Base-by-base conservation (phyloP, 2,888 invertebrate genomes). In the Laspeyria flexula region DNA sequence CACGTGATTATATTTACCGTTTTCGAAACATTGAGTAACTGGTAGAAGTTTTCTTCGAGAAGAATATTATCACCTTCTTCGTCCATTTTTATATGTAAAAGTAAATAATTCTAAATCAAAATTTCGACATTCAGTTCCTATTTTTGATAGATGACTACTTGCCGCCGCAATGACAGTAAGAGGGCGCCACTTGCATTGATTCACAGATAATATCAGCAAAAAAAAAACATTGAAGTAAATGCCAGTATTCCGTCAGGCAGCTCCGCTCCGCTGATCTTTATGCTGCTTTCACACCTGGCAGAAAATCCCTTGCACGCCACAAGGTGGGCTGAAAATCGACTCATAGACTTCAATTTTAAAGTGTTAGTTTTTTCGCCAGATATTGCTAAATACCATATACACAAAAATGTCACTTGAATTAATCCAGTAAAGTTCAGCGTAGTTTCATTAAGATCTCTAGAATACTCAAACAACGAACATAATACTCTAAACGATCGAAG, bases 31-130 rank as follows among this genome's bases (percentile, higher is more conserved):
- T 98, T 98, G 44, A 98, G 92, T 85, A 97, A 96, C 55, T 97
- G 95, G 84, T 98, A 98, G 87, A 96, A 97, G 89, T 98, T 97
- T 76, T 97, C 97, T 87, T 96, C 96, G 51, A 94, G 85, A 54
- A 94, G 82, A 82, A 93, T 93, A 73, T 94, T 95, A 65, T 96
- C 96, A 38, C 94, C 94, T 76, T 96, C 95, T 75, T 93, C 93
- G 79, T 95, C 95, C 95, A 96, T 95, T 79, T 74, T 75, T 46
- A 47, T 56, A 43, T 47, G 44, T 54, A 61, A 57, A 70, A 1
- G 51, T 34, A 65, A 52, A 62, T 58, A 65, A 55, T 56, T 81
- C 65, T 55, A 34, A 55, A 46, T 51, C 40, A 58, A 61, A 65
- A 65, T 58, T 55, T 44, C 54, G 63, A 70, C 72, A 66, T 66